These are phyloP conservation scores for Chaetodon trifasciatus DNA, from an alignment of 2,797 vertebrate species.

Conservation along the genomic window DNA sequence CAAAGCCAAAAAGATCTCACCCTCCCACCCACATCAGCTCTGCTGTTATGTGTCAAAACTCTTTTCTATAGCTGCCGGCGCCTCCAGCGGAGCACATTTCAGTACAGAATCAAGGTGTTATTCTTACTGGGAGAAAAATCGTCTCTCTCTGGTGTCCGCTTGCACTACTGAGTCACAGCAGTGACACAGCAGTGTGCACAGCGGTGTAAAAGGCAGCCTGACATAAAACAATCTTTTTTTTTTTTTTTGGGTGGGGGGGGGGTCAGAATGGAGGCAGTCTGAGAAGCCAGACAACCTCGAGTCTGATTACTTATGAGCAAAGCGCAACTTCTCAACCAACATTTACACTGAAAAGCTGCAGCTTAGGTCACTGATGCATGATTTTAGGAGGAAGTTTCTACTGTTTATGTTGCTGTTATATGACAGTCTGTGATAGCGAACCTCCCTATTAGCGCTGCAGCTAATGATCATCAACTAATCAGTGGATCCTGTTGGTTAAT, in stretches of 20 bases:
- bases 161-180: constrained; percentile 23
- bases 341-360: neutral
- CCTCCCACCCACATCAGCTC: constrained; percentile 49
- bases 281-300: neutral
- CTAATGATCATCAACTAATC: constrained; percentile 20
- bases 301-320: neutral
- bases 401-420: neutral
- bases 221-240: constrained; percentile 11
- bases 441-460: neutral
- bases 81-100: constrained; percentile 57
- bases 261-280: constrained; percentile 31
- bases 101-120: constrained; percentile 61
- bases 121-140: constrained; percentile 56
- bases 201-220: constrained; percentile 24
- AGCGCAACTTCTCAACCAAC: constrained; percentile 1
- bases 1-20: constrained; percentile 36
- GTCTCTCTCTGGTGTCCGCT: constrained; percentile 32
- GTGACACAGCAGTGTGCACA: no score
- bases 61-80: constrained; percentile 27
- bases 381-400: neutral
- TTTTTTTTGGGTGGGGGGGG: neutral
- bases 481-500: neutral
- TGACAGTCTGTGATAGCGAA: neutral
- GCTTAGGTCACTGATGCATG: neutral
- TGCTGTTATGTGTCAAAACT: constrained; percentile 56